A percentile compares a stretch with the other conserved stretches of the same genome.
Evolutionary conservation across 2,888 invertebrate species (phyloP).

Genomic region (Archips crataeganus): DNA sequence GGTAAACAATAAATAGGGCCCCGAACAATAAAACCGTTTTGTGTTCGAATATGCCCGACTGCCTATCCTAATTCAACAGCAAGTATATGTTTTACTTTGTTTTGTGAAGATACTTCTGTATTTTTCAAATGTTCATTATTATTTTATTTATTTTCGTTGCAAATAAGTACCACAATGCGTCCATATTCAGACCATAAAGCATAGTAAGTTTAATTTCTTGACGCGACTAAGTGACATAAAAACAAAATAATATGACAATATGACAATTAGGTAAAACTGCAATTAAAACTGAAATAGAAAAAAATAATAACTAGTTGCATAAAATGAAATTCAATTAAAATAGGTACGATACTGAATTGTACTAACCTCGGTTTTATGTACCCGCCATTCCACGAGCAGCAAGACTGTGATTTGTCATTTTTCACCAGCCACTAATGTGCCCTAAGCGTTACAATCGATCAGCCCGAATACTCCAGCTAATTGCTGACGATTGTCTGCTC

Average conservation of each 20-base stretch:
- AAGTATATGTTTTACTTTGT: background rate
- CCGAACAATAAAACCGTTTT: conserved; percentile 13
- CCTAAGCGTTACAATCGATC: conserved; percentile 68
- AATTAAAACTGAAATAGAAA: too few species aligned
- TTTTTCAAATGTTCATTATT: background rate
- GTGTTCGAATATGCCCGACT: conserved; percentile 5
- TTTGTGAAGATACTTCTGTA: background rate
- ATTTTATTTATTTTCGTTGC: background rate
- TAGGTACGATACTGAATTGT: background rate
- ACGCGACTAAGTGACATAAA: too few species aligned
- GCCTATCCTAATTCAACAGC: conserved; percentile 1
- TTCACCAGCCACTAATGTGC: conserved; percentile 66
- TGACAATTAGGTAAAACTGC: too few species aligned
- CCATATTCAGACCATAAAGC: background rate
- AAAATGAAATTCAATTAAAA: too few species aligned
- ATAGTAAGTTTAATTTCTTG: too few species aligned
- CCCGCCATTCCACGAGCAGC: background rate
- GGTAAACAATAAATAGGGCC: conserved; percentile 27
- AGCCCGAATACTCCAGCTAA: conserved; percentile 69
- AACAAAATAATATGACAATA: too few species aligned
- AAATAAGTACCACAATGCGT: background rate
- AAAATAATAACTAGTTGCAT: too few species aligned
- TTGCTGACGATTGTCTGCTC: conserved; percentile 72
- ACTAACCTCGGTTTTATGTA: background rate
- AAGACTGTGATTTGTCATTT: conserved; percentile 15